phyloP scores from a whole-genome alignment of 2,888 invertebrate genomes.

The Diploptera punctata region DNA sequence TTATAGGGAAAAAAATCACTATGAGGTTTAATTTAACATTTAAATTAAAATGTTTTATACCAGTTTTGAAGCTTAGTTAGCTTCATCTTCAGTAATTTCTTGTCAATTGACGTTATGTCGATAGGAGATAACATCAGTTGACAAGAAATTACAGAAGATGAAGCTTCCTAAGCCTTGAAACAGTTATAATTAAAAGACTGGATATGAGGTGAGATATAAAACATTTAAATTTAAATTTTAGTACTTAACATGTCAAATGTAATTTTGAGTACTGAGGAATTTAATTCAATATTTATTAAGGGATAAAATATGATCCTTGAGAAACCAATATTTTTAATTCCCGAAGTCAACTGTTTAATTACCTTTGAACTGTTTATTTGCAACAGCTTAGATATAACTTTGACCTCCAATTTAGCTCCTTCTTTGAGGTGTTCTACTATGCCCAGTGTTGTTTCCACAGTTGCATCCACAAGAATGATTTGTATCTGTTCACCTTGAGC shows the following conservation, averaged over 20 bases:
- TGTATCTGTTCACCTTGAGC: constrained; percentile 45
- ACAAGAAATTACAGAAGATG: too few relatives aligned
- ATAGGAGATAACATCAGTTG: too few relatives aligned
- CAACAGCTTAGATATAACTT: constrained; percentile 19
- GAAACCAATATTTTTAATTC: neutral
- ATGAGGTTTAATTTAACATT: too few relatives aligned
- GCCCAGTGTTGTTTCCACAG: constrained; percentile 22
- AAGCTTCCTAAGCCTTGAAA: too few relatives aligned
- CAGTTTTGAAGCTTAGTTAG: too few relatives aligned
- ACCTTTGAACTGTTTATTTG: constrained; percentile 8
- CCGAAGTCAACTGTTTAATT: neutral
- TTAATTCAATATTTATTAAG: neutral
- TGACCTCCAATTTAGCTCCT: constrained; percentile 12
- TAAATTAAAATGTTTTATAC: too few relatives aligned
- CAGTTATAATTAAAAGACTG: too few relatives aligned
- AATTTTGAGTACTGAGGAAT: neutral
- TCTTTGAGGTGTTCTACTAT: constrained; percentile 10
- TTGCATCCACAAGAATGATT: constrained; percentile 34
- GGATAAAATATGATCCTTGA: neutral
- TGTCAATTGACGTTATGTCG: too few relatives aligned
- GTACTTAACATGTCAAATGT: neutral
- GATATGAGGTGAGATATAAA: too few relatives aligned
- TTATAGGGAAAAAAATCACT: too few relatives aligned
- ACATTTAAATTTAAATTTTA: too few relatives aligned
- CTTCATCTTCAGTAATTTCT: too few relatives aligned